These are phyloP conservation scores for Stegodyphus dumicola DNA, from an alignment of 1,140 invertebrate species.

Conservation along the genomic window DNA sequence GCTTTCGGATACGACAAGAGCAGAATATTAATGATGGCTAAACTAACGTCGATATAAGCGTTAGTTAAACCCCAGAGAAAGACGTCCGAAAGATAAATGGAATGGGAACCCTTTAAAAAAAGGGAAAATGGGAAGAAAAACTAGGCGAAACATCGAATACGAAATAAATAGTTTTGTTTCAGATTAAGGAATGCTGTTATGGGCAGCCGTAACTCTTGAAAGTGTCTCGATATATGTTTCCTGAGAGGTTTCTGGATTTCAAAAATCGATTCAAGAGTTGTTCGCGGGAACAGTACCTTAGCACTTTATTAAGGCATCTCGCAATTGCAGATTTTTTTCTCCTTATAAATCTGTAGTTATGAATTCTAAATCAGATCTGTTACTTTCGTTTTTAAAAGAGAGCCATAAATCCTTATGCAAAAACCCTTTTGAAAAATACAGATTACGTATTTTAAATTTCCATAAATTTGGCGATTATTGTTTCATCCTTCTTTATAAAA, in stretches of 20 bases:
- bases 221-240: not conserved
- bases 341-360: no score
- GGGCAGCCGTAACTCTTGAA: not conserved
- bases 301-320: not conserved
- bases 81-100: conserved; percentile 22
- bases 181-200: not conserved
- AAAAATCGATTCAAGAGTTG: not conserved
- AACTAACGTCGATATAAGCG: conserved; percentile 10
- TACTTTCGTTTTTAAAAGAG: no score
- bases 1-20: conserved; percentile 28
- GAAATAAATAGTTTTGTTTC: not conserved
- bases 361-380: no score
- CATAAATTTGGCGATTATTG: no score
- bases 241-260: not conserved
- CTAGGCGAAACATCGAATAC: not conserved
- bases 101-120: not conserved
- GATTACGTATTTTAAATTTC: no score
- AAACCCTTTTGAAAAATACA: no score
- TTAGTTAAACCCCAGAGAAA: not conserved
- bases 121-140: not conserved
- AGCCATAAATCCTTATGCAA: no score
- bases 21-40: conserved; percentile 26
- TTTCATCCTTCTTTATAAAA: no score
- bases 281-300: not conserved
- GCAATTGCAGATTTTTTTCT: no score